Evolutionary conservation across 1,140 invertebrate species (phyloP).

Genomic region (Akabosia matsudoensis): DNA sequence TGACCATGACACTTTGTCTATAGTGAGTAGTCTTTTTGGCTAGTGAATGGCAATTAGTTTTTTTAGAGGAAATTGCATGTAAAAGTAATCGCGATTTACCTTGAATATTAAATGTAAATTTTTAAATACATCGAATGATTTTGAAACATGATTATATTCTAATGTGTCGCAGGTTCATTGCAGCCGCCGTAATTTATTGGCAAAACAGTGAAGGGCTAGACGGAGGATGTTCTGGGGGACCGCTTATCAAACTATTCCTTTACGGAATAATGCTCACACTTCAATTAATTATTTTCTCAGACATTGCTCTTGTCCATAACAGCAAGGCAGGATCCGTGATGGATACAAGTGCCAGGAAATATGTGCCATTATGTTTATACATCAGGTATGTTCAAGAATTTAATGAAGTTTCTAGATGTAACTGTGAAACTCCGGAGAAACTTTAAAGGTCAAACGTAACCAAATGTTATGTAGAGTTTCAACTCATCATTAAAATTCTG

Average conservation of each 20-base stretch:
- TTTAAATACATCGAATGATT: too few species aligned
- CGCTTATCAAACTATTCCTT: conserved; percentile 42
- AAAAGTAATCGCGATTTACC: too few species aligned
- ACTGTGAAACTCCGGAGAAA: too few species aligned
- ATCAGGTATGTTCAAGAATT: conserved; percentile 47
- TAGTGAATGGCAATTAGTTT: too few species aligned
- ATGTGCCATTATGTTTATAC: conserved; percentile 52
- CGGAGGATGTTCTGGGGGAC: conserved; percentile 41
- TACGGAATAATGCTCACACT: conserved; percentile 48
- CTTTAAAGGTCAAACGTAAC: too few species aligned
- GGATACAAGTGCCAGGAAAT: conserved; percentile 49
- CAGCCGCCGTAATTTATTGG: conserved; percentile 36
- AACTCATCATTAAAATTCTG: too few species aligned
- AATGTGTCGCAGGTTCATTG: conserved; percentile 39
- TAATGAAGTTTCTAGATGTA: too few species aligned
- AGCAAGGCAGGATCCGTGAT: conserved; percentile 53
- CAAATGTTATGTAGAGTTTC: too few species aligned
- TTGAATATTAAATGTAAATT: too few species aligned
- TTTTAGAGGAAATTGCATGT: too few species aligned
- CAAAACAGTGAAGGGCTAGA: conserved; percentile 32
- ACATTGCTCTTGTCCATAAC: conserved; percentile 48
- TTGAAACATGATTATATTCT: neutral
- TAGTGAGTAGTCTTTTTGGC: too few species aligned
- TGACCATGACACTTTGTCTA: too few species aligned
- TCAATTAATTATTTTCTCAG: conserved; percentile 48